Base-by-base conservation (phyloP, 2,797 vertebrate species). In the Xerus rutilus region DNA sequence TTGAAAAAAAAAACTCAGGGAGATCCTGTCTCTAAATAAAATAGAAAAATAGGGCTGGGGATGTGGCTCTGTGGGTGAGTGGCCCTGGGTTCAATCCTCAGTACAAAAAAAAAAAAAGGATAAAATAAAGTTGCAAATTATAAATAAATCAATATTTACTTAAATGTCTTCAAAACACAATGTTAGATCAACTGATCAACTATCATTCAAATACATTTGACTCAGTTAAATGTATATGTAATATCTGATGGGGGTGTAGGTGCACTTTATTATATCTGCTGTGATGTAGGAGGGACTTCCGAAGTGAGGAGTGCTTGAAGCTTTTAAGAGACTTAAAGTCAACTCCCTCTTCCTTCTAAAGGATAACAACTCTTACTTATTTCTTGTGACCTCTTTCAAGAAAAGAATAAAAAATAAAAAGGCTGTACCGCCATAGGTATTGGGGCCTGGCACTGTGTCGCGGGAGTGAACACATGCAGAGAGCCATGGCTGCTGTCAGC, bases 131-230 rank as follows among this genome's bases (percentile, higher is more conserved):
- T 23, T 28, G 10, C 32, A 93, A 84, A 49, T 59, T 72, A 64
- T 49, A 87, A 65, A 72, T 64, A 72, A 78, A 47, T 67, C 65
- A 79, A 69, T 93, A 17, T 67, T 88, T 85, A 82, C 62, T 81
- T 82, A 25, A 43, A 86, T 90, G 6, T 82, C 43, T 72, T 86
- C 4, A 30, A 96, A 89, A 86, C 81, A 69, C 81, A 69, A 39
- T 86, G 93, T n/a, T 69, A 64, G 65, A 62, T 43, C 84, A 73
- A 78, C 21, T 73, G 57, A 54, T 15, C 57, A 74, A 62, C 57
- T 79, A 43, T 11, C 25, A 59, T 67, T 91, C 18, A 73, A 52
- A 52, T 57, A 73, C 59, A 89, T 74, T 74, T 14, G 59, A 85
- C 39, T 52, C 67, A n/a, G 28, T 67, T 73, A 39, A 13, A 67